Conservation (phyloP, 1,140 invertebrate genomes). For the Brachionus paranguensis region DNA sequence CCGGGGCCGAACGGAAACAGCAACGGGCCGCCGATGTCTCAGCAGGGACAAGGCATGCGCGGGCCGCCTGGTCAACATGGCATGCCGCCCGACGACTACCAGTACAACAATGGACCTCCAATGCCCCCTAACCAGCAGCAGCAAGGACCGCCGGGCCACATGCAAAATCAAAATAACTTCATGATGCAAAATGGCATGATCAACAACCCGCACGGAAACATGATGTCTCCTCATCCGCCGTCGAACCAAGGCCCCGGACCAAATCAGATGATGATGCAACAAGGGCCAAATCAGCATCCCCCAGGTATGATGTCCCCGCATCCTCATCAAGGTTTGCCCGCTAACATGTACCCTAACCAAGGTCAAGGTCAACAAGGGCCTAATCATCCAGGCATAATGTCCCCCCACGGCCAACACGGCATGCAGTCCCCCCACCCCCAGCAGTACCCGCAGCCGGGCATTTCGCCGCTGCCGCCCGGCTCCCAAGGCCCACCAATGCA, state of each 20-base stretch:
- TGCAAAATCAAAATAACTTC: conserved; percentile 22
- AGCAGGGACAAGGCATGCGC: neutral
- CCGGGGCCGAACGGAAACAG: neutral
- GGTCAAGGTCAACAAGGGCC: neutral
- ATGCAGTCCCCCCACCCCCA: conserved; percentile 29
- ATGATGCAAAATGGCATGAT: conserved; percentile 26
- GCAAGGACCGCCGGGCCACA: neutral
- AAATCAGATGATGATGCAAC: conserved; percentile 17
- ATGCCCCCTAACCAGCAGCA: neutral
- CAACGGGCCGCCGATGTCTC: neutral
- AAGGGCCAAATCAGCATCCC: neutral
- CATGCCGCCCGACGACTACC: neutral
- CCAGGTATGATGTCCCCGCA: conserved; percentile 15
- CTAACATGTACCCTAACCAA: conserved; percentile 15
- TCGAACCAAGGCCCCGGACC: neutral
- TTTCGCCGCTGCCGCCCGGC: conserved; percentile 2
- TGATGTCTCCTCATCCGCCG: conserved; percentile 22
- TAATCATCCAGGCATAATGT: conserved; percentile 5
- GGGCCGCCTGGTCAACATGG: neutral
- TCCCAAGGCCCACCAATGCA: neutral
- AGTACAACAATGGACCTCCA: neutral
- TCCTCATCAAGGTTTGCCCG: neutral
- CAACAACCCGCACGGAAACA: conserved; percentile 6
- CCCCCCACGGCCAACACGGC: conserved; percentile 15
- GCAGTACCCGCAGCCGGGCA: neutral